phyloP scores from a whole-genome alignment of 1,140 invertebrate species.

The Diabrotica undecimpunctata region DNA sequence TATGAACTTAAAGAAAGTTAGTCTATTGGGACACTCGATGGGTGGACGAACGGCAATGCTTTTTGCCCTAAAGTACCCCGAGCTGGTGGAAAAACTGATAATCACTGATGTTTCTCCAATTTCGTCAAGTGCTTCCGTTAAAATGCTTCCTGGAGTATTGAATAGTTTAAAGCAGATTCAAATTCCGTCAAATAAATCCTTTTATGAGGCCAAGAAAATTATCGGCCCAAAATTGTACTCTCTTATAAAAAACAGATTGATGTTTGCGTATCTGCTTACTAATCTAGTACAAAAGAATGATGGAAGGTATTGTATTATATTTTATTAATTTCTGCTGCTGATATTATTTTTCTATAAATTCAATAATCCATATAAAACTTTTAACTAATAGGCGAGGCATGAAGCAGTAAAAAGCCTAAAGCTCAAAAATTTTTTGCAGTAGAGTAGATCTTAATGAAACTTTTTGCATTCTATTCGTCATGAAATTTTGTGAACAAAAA shows the following conservation, averaged over 20 bases:
- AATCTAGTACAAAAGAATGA: slow-evolving; percentile 46
- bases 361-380: too few relatives aligned
- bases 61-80: slow-evolving; percentile 67
- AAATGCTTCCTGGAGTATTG: slow-evolving; percentile 62
- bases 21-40: slow-evolving; percentile 85
- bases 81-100: slow-evolving; percentile 72
- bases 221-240: slow-evolving; percentile 53
- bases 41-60: slow-evolving; percentile 82
- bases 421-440: too few relatives aligned
- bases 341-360: too few relatives aligned
- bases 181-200: slow-evolving; percentile 55
- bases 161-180: slow-evolving; percentile 60
- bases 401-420: too few relatives aligned
- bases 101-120: slow-evolving; percentile 83
- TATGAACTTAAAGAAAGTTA: slow-evolving; percentile 58
- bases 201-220: slow-evolving; percentile 63
- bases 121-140: slow-evolving; percentile 57
- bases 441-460: too few relatives aligned
- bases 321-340: neutral
- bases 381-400: too few relatives aligned
- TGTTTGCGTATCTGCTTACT: slow-evolving; percentile 54
- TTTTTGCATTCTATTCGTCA: too few relatives aligned
- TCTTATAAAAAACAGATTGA: slow-evolving; percentile 46
- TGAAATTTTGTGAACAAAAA: too few relatives aligned
- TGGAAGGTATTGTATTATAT: slow-evolving; percentile 26